Conservation (phyloP, 2,888 invertebrate species). For the Philereme vetulata region DNA sequence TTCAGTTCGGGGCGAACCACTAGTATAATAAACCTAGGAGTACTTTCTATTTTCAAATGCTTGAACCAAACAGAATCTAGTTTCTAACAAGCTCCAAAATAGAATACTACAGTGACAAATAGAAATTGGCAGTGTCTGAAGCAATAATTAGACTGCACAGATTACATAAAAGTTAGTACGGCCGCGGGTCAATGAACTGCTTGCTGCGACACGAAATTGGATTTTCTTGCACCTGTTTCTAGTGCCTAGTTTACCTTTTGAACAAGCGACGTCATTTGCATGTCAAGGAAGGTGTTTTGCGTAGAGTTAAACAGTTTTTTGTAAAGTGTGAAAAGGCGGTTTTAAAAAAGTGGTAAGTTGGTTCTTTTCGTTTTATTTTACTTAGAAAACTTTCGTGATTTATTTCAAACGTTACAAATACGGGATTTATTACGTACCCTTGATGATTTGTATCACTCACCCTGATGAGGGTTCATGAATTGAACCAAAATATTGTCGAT, state of each 20-base stretch:
- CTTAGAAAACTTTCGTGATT: no score
- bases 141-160: slow-evolving; percentile 25
- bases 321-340: slow-evolving; percentile 3
- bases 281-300: slow-evolving; percentile 22
- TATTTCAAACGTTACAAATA: no score
- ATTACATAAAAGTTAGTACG: slow-evolving; percentile 10
- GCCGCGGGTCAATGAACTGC: slow-evolving; percentile 20
- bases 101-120: slow-evolving; percentile 24
- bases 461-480: no score
- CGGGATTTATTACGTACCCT: no score
- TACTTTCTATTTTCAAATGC: neutral
- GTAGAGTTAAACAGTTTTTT: slow-evolving; percentile 14
- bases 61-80: neutral
- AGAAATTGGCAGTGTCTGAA: slow-evolving; percentile 22
- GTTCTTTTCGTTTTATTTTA: no score
- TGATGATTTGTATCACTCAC: no score
- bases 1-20: no score
- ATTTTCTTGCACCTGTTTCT: slow-evolving; percentile 28
- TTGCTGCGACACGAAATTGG: slow-evolving; percentile 20
- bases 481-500: no score
- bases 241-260: slow-evolving; percentile 22
- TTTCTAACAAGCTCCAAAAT: slow-evolving; percentile 12
- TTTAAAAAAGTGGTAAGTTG: no score
- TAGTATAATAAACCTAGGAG: no score
- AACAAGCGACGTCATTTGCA: slow-evolving; percentile 21